phyloP scores from a whole-genome alignment of 2,113 vertebrate genomes.

The Progne subis region DNA sequence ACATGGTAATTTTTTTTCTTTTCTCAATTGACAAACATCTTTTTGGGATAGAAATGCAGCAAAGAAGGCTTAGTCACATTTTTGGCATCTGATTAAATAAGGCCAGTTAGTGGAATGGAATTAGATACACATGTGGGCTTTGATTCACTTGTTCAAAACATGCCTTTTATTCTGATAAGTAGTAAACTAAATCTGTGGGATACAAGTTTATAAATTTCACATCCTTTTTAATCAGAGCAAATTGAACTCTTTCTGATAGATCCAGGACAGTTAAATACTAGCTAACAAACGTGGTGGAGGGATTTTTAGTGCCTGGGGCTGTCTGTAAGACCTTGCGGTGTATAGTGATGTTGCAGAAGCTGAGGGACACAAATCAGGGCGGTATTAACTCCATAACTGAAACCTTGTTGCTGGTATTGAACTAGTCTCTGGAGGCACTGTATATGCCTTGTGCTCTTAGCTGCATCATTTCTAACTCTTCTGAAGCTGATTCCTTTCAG shows the following conservation, averaged over 20 bases:
- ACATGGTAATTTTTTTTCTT: slow-evolving; percentile 68
- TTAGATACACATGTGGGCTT: background rate
- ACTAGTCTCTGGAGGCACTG: background rate
- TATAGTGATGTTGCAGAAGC: background rate
- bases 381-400: background rate
- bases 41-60: background rate
- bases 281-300: background rate
- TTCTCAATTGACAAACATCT: background rate
- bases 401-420: background rate
- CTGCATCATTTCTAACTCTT: background rate
- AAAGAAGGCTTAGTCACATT: background rate
- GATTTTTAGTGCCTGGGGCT: background rate
- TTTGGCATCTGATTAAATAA: slow-evolving; percentile 44
- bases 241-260: background rate
- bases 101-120: background rate
- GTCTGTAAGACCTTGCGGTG: background rate
- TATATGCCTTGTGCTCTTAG: background rate
- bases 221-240: slow-evolving; percentile 1
- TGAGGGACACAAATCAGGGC: background rate
- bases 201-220: slow-evolving; percentile 2
- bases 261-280: background rate
- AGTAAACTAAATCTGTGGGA: background rate
- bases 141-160: background rate
- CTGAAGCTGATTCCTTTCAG: background rate
- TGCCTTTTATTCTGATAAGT: background rate